These are phyloP conservation scores for Caenorhabditis japonica DNA, from an alignment of 2,888 invertebrate species.

Conservation along the genomic window DNA sequence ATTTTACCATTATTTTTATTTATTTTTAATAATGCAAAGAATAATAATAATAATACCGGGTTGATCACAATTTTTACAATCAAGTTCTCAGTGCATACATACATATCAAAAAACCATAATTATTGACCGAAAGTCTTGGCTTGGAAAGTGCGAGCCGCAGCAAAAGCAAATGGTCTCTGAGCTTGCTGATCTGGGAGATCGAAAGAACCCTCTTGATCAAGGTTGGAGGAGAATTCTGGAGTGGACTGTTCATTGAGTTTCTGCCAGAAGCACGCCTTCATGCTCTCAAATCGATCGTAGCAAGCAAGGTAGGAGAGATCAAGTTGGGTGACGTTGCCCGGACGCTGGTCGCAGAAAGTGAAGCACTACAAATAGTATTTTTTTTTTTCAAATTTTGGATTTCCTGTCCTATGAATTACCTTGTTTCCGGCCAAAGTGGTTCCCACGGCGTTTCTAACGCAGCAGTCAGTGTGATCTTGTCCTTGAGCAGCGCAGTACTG, in stretches of 20 bases:
- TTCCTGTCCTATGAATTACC: neutral
- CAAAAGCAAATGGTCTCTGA: constrained; percentile 32
- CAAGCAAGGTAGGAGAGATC: constrained; percentile 68
- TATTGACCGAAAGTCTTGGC: constrained; percentile 57
- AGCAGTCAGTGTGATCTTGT: constrained; percentile 65
- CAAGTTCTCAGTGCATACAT: constrained; percentile 34
- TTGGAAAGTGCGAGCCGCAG: constrained; percentile 41
- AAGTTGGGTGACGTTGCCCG: constrained; percentile 70
- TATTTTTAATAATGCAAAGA: neutral
- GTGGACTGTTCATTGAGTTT: constrained; percentile 48
- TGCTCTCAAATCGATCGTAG: constrained; percentile 69
- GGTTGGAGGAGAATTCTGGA: constrained; percentile 52
- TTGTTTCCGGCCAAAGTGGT: constrained; percentile 68
- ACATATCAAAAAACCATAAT: neutral
- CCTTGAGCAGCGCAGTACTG: constrained; percentile 74
- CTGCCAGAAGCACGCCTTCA: constrained; percentile 71
- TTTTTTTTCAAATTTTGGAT: neutral
- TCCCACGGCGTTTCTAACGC: constrained; percentile 64
- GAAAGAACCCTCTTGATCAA: constrained; percentile 23
- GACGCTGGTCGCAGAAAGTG: constrained; percentile 71
- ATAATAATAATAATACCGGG: constrained; percentile 8
- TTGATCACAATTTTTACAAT: constrained; percentile 39
- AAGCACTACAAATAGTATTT: constrained; percentile 54
- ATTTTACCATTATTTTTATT: no score
- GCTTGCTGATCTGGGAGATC: constrained; percentile 34